Conservation (phyloP, 2,888 invertebrate genomes). For the Chymomyza fuscimana region DNA sequence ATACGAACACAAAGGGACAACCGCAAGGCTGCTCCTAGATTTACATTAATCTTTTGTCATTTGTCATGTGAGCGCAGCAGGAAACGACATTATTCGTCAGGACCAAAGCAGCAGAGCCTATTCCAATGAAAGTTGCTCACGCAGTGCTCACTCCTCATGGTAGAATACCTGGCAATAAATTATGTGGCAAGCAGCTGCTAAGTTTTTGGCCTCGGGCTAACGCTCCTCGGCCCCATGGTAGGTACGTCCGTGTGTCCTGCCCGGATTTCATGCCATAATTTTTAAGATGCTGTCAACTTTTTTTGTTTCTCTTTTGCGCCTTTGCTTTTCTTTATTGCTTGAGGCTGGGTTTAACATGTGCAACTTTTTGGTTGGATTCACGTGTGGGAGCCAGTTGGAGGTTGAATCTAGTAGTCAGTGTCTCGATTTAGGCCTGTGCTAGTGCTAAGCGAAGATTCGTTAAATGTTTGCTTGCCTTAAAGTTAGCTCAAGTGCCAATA, state of each 20-base stretch:
- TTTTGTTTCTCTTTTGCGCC: conserved; percentile 8
- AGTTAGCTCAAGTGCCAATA: conserved; percentile 16
- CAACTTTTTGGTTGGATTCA: not conserved
- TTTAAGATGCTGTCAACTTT: conserved; percentile 23
- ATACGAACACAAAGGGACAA: not conserved
- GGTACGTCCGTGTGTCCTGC: conserved; percentile 2
- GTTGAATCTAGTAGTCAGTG: not conserved
- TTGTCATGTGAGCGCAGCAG: conserved; percentile 1
- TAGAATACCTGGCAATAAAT: conserved; percentile 50
- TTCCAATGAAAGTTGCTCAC: not conserved
- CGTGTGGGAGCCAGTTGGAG: not conserved
- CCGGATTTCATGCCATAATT: not conserved
- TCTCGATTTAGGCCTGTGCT: not conserved
- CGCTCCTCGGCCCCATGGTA: not conserved
- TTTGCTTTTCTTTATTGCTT: conserved; percentile 18
- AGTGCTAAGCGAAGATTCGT: no score
- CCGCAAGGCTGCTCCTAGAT: conserved; percentile 18
- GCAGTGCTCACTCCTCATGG: not conserved
- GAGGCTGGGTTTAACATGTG: conserved; percentile 3
- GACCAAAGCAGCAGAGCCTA: not conserved
- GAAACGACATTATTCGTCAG: not conserved
- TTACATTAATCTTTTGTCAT: conserved; percentile 7
- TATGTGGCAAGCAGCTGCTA: conserved; percentile 56
- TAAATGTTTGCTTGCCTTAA: conserved; percentile 3
- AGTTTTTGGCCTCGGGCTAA: conserved; percentile 29